Conservation (phyloP, 2,888 invertebrate genomes). For the Drosophila anomalata region DNA sequence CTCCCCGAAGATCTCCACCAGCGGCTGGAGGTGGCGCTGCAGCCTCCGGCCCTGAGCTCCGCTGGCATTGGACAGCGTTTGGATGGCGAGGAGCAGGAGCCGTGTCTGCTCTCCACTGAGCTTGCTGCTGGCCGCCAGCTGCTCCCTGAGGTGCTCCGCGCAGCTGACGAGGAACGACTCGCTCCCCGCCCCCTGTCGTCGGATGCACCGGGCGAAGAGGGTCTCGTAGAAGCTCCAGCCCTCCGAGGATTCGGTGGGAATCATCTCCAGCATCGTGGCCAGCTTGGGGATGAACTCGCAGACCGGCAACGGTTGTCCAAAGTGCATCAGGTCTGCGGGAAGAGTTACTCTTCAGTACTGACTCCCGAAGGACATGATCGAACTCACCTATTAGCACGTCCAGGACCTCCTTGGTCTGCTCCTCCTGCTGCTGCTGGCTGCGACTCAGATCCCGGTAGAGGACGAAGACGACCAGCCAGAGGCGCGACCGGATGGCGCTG, state of each 20-base stretch:
- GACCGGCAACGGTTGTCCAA: conserved; percentile 77
- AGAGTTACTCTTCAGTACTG: neutral
- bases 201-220: conserved; percentile 69
- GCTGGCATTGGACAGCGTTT: conserved; percentile 62
- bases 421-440: conserved; percentile 40
- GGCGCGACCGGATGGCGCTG: conserved; percentile 61
- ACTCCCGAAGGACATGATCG: too few species aligned
- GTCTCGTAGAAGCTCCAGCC: conserved; percentile 75
- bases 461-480: conserved; percentile 75
- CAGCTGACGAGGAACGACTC: conserved; percentile 68
- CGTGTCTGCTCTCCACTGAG: conserved; percentile 53
- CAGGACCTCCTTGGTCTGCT: conserved; percentile 47
- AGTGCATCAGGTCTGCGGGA: conserved; percentile 78
- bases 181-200: conserved; percentile 59
- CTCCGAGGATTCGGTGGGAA: conserved; percentile 56
- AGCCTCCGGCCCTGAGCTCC: conserved; percentile 61
- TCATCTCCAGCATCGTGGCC: conserved; percentile 62
- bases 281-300: conserved; percentile 70
- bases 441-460: conserved; percentile 73
- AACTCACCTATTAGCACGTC: conserved; percentile 54
- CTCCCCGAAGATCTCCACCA: conserved; percentile 57
- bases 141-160: conserved; percentile 47
- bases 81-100: conserved; percentile 73
- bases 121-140: conserved; percentile 37
- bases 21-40: conserved; percentile 62